These are phyloP conservation scores for Xenopus tropicalis DNA, from an alignment of 2,113 vertebrate species.

Conservation along the genomic window UCB_Xtro_10.0 CM004444.2:111556001-111556500, in stretches of 20 bases:
- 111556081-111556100: too few relatives aligned
- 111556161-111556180: too few relatives aligned
- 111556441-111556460: slow-evolving; percentile 13
- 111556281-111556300: slow-evolving; percentile 8
- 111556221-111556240: not conserved
- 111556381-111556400: slow-evolving; percentile 41
- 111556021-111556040: too few relatives aligned
- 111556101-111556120: too few relatives aligned
- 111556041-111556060: too few relatives aligned
- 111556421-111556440: slow-evolving; percentile 36
- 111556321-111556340: slow-evolving; percentile 5
- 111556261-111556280: slow-evolving; percentile 1
- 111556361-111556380: slow-evolving; percentile 37
- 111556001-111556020: too few relatives aligned
- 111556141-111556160: too few relatives aligned
- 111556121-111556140: too few relatives aligned
- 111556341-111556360: slow-evolving; percentile 29
- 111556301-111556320: slow-evolving; percentile 8
- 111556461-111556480: slow-evolving; percentile 32
- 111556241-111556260: not conserved
- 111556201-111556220: too few relatives aligned
- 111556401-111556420: slow-evolving; percentile 38
- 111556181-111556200: too few relatives aligned
- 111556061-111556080: too few relatives aligned
- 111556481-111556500: slow-evolving; percentile 35